phyloP scores from a whole-genome alignment of 2,113 vertebrate genomes.

The Hypomesus transpacificus region DNA sequence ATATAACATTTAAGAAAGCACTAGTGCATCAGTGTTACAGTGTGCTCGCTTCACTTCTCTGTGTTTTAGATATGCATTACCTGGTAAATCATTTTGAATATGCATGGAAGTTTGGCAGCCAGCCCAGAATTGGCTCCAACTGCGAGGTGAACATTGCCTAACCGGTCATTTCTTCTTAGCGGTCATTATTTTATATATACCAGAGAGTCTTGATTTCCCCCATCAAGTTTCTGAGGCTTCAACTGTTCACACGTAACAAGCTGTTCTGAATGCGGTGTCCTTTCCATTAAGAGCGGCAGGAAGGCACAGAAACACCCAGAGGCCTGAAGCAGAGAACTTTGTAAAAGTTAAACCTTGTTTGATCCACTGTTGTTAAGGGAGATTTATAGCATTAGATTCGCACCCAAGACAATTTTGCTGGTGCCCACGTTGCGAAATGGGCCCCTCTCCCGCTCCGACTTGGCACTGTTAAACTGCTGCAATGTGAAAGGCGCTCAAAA shows the following conservation, averaged over 20 bases:
- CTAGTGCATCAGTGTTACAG: too few relatives aligned
- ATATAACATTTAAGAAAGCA: too few relatives aligned
- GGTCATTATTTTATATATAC: neutral
- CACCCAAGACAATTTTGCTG: neutral
- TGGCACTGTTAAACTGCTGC: conserved; percentile 7
- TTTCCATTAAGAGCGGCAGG: conserved; percentile 17
- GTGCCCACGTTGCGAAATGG: conserved; percentile 1
- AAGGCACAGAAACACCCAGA: conserved; percentile 34
- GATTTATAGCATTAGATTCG: conserved; percentile 2
- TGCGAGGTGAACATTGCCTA: neutral
- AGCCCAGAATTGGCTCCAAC: neutral
- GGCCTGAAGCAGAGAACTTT: conserved; percentile 21
- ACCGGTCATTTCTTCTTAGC: neutral
- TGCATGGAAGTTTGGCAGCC: too few relatives aligned
- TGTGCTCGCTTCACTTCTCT: too few relatives aligned
- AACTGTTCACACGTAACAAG: conserved; percentile 3
- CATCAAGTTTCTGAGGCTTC: neutral
- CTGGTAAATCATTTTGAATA: too few relatives aligned
- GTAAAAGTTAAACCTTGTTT: conserved; percentile 30
- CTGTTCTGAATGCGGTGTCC: conserved; percentile 12
- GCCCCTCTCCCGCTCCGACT: neutral
- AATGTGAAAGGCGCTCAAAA: conserved; percentile 4
- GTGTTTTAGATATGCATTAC: too few relatives aligned
- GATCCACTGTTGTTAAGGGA: conserved; percentile 2
- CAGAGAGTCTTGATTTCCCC: neutral